Conservation (phyloP, 2,113 vertebrate genomes). For the Puma concolor region DNA sequence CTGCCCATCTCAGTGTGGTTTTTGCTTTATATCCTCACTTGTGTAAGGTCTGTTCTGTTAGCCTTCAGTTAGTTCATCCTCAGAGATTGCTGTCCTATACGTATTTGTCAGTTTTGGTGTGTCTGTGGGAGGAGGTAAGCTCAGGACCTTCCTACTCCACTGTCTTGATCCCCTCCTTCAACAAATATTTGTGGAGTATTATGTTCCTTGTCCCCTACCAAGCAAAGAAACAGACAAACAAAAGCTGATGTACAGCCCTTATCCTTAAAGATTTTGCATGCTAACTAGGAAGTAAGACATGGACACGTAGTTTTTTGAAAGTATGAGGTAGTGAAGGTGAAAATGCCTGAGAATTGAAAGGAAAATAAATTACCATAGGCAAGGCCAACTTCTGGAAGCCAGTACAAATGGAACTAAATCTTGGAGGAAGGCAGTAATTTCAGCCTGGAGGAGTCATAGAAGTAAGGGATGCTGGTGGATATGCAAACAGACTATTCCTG, state of each 20-base stretch:
- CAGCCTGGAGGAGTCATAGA: background rate
- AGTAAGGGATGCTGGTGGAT: background rate
- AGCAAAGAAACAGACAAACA: background rate
- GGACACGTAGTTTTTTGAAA: slow-evolving; percentile 13
- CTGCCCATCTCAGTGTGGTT: background rate
- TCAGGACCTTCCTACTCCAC: background rate
- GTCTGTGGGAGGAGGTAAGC: background rate
- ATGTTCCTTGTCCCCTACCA: background rate
- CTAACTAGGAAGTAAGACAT: background rate
- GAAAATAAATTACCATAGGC: background rate
- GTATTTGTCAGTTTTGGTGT: background rate
- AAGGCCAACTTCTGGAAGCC: background rate
- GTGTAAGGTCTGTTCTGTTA: background rate
- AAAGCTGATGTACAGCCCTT: background rate
- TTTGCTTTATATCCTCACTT: background rate
- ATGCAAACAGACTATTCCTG: background rate
- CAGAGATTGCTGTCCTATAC: background rate
- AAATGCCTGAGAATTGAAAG: slow-evolving; percentile 34
- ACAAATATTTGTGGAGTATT: background rate
- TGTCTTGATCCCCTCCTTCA: background rate
- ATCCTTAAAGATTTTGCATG: background rate
- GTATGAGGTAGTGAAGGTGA: background rate
- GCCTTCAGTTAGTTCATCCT: background rate
- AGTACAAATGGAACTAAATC: background rate
- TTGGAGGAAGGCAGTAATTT: background rate